phyloP scores from a whole-genome alignment of 2,797 vertebrate species.

The Sciurus vulgaris region DNA sequence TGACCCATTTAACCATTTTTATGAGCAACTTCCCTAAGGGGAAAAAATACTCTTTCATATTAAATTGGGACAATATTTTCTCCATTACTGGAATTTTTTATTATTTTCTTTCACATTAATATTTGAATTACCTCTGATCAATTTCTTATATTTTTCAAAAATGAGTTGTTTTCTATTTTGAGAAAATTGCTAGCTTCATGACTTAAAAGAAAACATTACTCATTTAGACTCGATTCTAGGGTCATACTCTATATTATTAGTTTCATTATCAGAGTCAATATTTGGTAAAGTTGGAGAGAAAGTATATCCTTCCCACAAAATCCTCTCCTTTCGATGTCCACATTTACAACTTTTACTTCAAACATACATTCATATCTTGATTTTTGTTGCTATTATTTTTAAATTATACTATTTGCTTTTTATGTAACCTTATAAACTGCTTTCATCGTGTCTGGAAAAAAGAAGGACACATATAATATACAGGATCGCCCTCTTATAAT shows the following conservation, averaged over 20 bases:
- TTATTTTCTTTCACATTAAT: background rate
- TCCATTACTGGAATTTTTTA: background rate
- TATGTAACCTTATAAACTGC: background rate
- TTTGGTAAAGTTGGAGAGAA: background rate
- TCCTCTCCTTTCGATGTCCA: background rate
- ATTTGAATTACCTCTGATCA: slow-evolving; percentile 14
- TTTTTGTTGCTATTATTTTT: background rate
- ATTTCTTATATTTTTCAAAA: background rate
- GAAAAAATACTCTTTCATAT: background rate
- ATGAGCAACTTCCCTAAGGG: background rate
- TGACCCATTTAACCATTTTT: background rate
- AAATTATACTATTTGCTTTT: slow-evolving; percentile 6
- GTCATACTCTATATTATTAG: background rate
- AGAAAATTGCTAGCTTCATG: background rate
- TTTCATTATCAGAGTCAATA: background rate
- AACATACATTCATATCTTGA: background rate
- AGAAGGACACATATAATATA: background rate
- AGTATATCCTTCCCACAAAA: background rate
- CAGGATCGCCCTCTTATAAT: background rate
- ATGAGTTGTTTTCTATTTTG: background rate
- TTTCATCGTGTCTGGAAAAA: background rate
- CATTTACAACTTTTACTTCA: background rate
- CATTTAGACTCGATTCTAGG: background rate
- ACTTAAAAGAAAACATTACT: background rate
- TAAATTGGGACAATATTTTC: background rate